These are phyloP conservation scores for Netelia melanura DNA, from an alignment of 2,888 invertebrate species.

Conservation along the genomic window DNA sequence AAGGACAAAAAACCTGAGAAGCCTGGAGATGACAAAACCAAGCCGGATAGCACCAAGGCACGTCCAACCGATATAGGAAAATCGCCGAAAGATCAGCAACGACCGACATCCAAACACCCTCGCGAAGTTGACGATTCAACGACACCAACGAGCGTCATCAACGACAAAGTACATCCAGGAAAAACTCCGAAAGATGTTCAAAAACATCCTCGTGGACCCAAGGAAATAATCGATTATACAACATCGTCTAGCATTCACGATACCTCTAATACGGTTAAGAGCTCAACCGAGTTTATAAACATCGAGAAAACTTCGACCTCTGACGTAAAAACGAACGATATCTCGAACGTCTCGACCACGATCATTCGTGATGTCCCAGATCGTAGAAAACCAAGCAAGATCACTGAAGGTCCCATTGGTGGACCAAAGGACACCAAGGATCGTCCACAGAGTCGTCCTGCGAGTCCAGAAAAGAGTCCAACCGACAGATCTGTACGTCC, in stretches of 20 bases:
- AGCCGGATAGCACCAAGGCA: constrained; percentile 57
- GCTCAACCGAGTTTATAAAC: constrained; percentile 61
- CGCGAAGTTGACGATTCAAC: constrained; percentile 43
- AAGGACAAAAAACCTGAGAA: constrained; percentile 56
- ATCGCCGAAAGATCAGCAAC: constrained; percentile 67
- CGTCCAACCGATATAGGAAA: constrained; percentile 45
- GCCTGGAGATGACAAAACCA: constrained; percentile 58
- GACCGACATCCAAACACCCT: constrained; percentile 62
- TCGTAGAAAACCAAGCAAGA: constrained; percentile 40
- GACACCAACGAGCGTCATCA: constrained; percentile 60
- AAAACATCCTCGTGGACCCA: constrained; percentile 43
- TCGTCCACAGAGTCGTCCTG: constrained; percentile 14
- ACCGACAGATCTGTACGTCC: constrained; percentile 67
- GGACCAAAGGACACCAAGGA: constrained; percentile 13
- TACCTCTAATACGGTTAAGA: constrained; percentile 59
- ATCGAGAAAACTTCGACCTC: constrained; percentile 65
- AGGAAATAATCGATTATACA: constrained; percentile 27
- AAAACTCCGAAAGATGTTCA: constrained; percentile 45
- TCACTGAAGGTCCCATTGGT: constrained; percentile 38
- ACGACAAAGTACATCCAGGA: constrained; percentile 60
- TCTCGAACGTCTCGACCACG: constrained; percentile 62
- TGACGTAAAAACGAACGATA: constrained; percentile 68
- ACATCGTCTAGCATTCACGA: constrained; percentile 43
- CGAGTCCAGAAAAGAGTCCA: constrained; percentile 69
- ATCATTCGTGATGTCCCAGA: constrained; percentile 54